Conservation (phyloP, 2,888 invertebrate species). For the Nephrotoma guestfalica region DNA sequence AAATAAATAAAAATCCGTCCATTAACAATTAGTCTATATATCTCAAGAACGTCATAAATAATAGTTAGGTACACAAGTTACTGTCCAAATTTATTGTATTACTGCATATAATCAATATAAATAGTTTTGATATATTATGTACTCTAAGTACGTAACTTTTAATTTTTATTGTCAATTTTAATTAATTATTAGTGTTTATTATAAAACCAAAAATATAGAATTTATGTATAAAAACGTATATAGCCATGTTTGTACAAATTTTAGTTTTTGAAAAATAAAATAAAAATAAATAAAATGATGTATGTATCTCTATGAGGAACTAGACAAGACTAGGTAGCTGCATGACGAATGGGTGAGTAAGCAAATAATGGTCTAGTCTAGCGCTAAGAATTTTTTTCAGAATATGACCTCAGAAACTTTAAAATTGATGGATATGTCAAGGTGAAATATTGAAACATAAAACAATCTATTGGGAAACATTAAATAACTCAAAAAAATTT, state of each 20-base stretch:
- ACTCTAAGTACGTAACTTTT: background rate
- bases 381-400: too few relatives aligned
- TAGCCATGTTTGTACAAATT: conserved; percentile 4
- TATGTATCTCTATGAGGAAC: background rate
- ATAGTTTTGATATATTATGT: too few relatives aligned
- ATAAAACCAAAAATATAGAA: conserved; percentile 1
- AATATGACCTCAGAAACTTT: too few relatives aligned
- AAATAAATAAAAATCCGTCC: background rate
- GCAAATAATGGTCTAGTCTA: background rate
- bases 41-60: background rate
- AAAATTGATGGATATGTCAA: background rate
- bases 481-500: too few relatives aligned
- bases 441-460: background rate
- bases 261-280: conserved; percentile 1
- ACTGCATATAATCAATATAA: background rate
- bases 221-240: background rate
- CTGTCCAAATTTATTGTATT: background rate
- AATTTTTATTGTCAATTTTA: background rate
- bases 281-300: background rate
- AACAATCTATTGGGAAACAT: background rate
- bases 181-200: background rate
- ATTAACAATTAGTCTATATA: background rate
- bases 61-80: background rate
- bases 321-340: background rate
- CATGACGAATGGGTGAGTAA: background rate